phyloP scores from a whole-genome alignment of 2,113 vertebrate genomes.

The Phasianus colchicus region DNA sequence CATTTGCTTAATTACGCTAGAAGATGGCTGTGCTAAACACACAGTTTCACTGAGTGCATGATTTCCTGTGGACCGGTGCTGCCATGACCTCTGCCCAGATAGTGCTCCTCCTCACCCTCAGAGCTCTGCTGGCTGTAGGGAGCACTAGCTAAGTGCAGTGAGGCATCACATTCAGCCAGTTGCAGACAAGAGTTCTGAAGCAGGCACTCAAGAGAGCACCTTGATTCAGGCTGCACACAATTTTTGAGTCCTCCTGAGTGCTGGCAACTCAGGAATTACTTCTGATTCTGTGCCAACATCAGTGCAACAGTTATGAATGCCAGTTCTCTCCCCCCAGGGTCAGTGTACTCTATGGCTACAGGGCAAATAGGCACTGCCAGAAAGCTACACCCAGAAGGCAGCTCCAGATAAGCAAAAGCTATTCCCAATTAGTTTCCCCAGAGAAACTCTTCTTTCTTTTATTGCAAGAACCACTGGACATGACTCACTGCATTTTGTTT shows the following conservation, averaged over 20 bases:
- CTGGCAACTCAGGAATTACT: background rate
- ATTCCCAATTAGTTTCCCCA: background rate
- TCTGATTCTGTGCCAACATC: background rate
- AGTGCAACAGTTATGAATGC: background rate
- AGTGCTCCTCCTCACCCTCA: background rate
- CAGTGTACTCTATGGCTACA: background rate
- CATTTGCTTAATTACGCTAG: background rate
- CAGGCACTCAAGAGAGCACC: background rate
- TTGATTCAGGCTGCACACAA: background rate
- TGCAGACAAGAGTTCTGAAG: background rate
- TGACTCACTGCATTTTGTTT: slow-evolving; percentile 68
- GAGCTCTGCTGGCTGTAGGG: background rate
- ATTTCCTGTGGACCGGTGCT: background rate
- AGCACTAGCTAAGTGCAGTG: background rate
- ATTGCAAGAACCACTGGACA: slow-evolving; percentile 32
- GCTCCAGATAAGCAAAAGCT: background rate
- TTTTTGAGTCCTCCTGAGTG: background rate
- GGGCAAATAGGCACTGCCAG: background rate
- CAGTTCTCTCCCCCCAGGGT: background rate
- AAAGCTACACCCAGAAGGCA: background rate
- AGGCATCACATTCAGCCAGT: background rate
- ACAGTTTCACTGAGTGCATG: background rate
- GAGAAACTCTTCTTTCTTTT: slow-evolving; percentile 24
- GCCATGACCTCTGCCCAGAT: background rate
- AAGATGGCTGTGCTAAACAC: background rate